Evolutionary conservation across 2,797 vertebrate species (phyloP), one percentile per base, ranked within the genome.

Genomic region (Enteromius viviparus): DNA sequence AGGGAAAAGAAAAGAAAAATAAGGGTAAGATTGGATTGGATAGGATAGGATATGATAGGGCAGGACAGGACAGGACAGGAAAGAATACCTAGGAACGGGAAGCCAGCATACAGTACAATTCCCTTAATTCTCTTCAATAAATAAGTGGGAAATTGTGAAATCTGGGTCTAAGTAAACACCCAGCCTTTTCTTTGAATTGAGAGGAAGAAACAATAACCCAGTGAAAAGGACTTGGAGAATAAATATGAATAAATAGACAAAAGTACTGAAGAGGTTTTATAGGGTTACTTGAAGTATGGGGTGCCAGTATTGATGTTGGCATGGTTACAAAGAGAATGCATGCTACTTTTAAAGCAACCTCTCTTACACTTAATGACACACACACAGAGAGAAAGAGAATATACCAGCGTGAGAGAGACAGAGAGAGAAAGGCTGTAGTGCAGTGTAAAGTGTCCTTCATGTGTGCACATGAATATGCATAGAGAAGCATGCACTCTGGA

Each of bases 251-350:
- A 42, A 70, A 19, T 17, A 70, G 17, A 37, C 71, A 32, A 26
- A 69, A 37, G 49, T 42, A 10, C 75, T 32, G 14, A 75, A 42
- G 45, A 40, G 17, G 42, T 11, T 82, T 29, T 60, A n/a, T 53
- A 29, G 70, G 21, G n/a, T 2, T 58, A 17, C 17, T n/a, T 55
- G 47, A 65, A 68, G 40, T 21, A 80, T 68, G 47, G 64, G 80
- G 58, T 84, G 81, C 82, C 84, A 83, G 75, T 84, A 88, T 83
- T 85, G 69, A 84, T 78, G 85, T 87, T 85, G 85, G 87, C 80
- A 88, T 88, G 76, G 87, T 74, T 72, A 88, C 85, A 81, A 68
- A 85, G 85, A 83, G 81, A 79, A 84, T 81, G 55, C 34, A 75
- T 65, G 62, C 55, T 47, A 81, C 62, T 77, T 77, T 82, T 66